These are phyloP conservation scores for Spea hammondii DNA, from an alignment of 2,797 vertebrate genomes.

Conservation along the genomic window DNA sequence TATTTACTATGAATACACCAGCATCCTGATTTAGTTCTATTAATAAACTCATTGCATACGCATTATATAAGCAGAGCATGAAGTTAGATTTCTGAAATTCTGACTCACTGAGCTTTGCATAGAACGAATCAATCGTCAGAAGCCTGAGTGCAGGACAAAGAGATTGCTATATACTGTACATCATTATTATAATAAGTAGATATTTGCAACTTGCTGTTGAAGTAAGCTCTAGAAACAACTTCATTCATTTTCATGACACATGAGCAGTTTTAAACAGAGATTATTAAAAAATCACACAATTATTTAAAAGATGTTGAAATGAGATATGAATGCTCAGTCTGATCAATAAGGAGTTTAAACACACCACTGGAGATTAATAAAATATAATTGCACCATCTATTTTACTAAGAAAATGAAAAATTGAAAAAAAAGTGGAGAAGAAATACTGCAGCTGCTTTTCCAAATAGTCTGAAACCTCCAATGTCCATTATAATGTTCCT, in stretches of 20 bases:
- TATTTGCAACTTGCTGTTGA: not conserved
- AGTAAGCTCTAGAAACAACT: not conserved
- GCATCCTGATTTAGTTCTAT: slow-evolving; percentile 33
- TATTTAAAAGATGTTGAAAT: no score
- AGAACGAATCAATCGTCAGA: slow-evolving; percentile 36
- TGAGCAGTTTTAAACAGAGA: not conserved
- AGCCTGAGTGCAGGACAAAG: slow-evolving; percentile 23
- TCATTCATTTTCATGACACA: slow-evolving; percentile 7
- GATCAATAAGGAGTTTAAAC: no score
- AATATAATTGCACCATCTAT: no score
- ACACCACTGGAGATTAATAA: no score
- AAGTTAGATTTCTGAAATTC: slow-evolving; percentile 38
- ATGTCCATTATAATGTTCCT: no score
- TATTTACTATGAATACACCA: slow-evolving; percentile 35
- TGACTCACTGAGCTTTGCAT: slow-evolving; percentile 24
- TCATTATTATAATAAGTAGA: slow-evolving; percentile 31
- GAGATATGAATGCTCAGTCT: no score
- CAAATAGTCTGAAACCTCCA: no score
- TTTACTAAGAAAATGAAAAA: no score
- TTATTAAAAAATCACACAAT: no score
- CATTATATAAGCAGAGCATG: slow-evolving; percentile 37
- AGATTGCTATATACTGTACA: slow-evolving; percentile 24
- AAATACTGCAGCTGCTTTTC: no score
- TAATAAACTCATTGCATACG: slow-evolving; percentile 44
- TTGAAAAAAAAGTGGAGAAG: no score